Evolutionary conservation across 2,888 invertebrate genomes (phyloP), one percentile per base, ranked within the genome.

Genomic region (Lasiommata megera): DNA sequence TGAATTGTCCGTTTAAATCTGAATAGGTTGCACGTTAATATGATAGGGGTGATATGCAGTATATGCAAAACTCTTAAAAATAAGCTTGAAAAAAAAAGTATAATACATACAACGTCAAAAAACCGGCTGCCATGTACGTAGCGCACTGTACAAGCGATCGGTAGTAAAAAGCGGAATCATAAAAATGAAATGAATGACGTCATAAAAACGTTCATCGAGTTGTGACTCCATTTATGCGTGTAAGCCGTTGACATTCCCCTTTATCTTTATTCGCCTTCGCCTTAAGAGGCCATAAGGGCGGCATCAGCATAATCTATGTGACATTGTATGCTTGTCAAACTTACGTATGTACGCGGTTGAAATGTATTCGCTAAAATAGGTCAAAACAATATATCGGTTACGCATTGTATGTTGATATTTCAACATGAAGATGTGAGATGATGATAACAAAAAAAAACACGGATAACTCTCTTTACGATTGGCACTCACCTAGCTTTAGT

Each of bases 131-230:
- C 40, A 38, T 53, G 56, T n/a, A n/a, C n/a, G n/a, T 23, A 55
- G 6, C 31, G 47, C 12, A 29, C 9, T 56, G 41, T 23, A 50
- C n/a, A 54, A 55, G 18, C 29, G 37, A 54, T 59, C 59, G 58
- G 56, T 67, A 69, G 65, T 75, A 77, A 79, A 78, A 78, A 73
- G 62, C 71, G 62, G 69, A 50, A 67, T 61, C 67, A 75, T 79
- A 76, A 76, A 73, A 73, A 70, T 71, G 69, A 75, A 77, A 79
- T 73, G 69, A 77, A 76, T 64, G 75, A 74, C 69, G 65, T 65
- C 70, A 71, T 79, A 77, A 81, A 61, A 78, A 72, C 68, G 67
- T 67, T 68, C 66, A 64, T 62, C 63, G 65, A 69, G 69, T 73
- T 70, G 76, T 76, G 73, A 72, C 77, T 76, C 74, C 73, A 76